Base-by-base conservation (phyloP, 2,113 vertebrate species). In the Chloebia gouldiae region DNA sequence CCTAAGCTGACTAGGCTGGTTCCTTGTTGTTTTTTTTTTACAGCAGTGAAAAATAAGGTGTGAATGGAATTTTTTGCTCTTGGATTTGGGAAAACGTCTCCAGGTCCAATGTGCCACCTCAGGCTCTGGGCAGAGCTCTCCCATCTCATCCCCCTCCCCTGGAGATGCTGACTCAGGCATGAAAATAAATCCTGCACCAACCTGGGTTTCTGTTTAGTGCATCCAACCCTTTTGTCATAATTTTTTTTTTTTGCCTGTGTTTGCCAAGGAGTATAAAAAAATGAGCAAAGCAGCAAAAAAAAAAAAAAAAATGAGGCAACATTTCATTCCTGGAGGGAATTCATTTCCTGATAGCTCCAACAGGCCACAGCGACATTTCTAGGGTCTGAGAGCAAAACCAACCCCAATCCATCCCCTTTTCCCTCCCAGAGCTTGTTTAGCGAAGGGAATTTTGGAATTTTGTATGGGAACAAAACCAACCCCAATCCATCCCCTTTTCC, bases 401-500 rank as follows among this genome's bases (percentile, higher is more conserved):
- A 81, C 1, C 42, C 49, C n/a, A n/a, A n/a, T n/a, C 16, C 1
- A 0, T 49, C 24, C 7, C 7, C 9, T 30, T 39, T 39, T 39
- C 4, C 47, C 1, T 50, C 21, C 10, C 27, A 50, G 19, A 0
- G 4, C 19, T 39, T 7, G 2, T 39, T 70, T 51, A 31, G 10
- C 39, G 24, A 17, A 15, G 33, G 40, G 5, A 68, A 49, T 35
- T 68, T 47, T 27, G 16, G 45, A 50, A 37, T 50, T 70, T 51
- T 50, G 4, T 37, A 6, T 51, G 47, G 2, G 47, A 39, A 19
- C 7, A 51, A 51, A 51, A 39, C 14, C 14, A 22, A 30, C 4
- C 6, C n/a, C 1, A 51, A 4, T 17, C 19, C 1, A 0, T 5
- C 2, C 11, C 14, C 7, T 30, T 75, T 35, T 35, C 5, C 8